A percentile compares a stretch with the other conserved stretches of the same genome.
phyloP scores from a whole-genome alignment of 2,113 vertebrate species.

The Myotis brandtii region DNA sequence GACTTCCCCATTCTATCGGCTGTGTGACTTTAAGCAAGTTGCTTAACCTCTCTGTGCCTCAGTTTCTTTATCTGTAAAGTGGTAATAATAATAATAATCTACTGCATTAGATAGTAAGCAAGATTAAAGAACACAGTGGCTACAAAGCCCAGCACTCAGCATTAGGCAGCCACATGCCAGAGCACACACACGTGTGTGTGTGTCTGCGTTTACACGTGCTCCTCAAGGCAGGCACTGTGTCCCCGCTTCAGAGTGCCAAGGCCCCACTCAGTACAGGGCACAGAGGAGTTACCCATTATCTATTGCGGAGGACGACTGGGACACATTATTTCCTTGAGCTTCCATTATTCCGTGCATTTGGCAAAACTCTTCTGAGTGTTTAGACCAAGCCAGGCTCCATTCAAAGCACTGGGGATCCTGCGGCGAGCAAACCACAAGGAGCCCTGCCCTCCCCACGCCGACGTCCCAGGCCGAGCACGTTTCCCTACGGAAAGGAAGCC shows the following conservation, averaged over 20 bases:
- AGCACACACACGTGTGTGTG: accelerated
- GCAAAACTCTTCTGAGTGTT: not conserved
- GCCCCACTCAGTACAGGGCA: not conserved
- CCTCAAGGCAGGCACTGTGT: not conserved
- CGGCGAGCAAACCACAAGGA: not conserved
- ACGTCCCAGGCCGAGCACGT: not conserved
- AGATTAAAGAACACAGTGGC: not conserved
- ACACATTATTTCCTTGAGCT: not conserved
- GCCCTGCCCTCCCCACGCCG: accelerated
- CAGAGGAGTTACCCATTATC: not conserved
- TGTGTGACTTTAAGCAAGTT: not conserved
- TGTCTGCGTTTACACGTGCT: not conserved
- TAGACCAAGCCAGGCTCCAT: not conserved
- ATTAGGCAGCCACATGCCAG: not conserved
- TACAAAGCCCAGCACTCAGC: not conserved
- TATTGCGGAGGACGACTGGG: not conserved
- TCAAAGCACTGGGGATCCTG: not conserved
- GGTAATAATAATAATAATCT: not conserved
- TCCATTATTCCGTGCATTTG: not conserved
- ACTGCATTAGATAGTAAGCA: not conserved
- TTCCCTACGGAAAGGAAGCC: not conserved
- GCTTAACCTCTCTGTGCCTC: not conserved
- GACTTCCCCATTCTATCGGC: not conserved
- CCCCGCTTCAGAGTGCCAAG: not conserved
- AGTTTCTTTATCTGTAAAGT: not conserved